These are phyloP conservation scores for Ormyrus labotus DNA, from an alignment of 2,888 invertebrate species.

Conservation along the genomic window DNA sequence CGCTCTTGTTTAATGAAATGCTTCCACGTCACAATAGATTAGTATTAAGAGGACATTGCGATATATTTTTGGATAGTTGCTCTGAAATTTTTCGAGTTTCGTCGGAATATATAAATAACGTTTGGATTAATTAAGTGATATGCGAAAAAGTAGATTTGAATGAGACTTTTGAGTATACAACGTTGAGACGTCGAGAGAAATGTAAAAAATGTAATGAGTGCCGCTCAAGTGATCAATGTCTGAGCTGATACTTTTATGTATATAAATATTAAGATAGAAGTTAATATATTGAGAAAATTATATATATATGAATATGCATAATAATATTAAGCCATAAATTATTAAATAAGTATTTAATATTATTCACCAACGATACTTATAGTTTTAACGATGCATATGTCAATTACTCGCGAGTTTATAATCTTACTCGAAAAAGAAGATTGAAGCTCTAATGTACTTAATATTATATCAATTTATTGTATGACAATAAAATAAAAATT, in stretches of 20 bases:
- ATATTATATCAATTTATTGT: background rate
- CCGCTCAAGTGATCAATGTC: constrained; percentile 30
- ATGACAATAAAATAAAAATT: too few species aligned
- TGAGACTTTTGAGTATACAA: too few species aligned
- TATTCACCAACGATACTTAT: constrained; percentile 4
- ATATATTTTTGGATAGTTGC: too few species aligned
- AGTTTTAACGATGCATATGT: background rate
- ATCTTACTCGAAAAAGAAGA: background rate
- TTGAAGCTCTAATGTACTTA: constrained; percentile 1
- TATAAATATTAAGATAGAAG: constrained; percentile 22
- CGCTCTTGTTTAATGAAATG: too few species aligned
- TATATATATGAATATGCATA: constrained; percentile 6
- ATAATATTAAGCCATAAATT: constrained; percentile 45
- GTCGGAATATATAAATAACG: too few species aligned
- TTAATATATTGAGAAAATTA: constrained; percentile 21
- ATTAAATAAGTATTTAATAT: constrained; percentile 27
- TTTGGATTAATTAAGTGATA: too few species aligned
- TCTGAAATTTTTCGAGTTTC: too few species aligned
- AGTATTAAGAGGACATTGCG: too few species aligned
- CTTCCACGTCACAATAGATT: too few species aligned
- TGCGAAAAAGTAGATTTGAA: too few species aligned
- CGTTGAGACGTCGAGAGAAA: background rate
- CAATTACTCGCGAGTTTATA: too few species aligned
- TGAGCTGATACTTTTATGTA: constrained; percentile 19
- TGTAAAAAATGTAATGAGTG: constrained; percentile 12